phyloP scores from a whole-genome alignment of 2,797 vertebrate genomes.

The Chrysolophus pictus region DNA sequence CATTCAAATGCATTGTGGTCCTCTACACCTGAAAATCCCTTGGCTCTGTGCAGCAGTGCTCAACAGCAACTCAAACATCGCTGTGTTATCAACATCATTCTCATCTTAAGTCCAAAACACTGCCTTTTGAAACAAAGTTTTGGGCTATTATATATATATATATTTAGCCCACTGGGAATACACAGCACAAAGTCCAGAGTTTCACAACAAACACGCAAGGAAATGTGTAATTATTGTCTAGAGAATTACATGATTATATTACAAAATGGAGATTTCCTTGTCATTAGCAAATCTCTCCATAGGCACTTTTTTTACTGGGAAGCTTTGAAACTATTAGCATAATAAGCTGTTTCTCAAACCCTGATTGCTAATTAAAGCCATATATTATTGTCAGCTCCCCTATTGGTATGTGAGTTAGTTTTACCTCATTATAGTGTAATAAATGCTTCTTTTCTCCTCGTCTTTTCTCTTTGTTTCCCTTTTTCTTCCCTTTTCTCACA shows the following conservation, averaged over 20 bases:
- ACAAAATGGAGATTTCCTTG: slow-evolving; percentile 58
- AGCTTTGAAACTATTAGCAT: slow-evolving; percentile 52
- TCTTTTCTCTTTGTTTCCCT: not conserved
- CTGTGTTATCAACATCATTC: no score
- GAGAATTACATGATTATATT: slow-evolving; percentile 45
- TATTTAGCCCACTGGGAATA: not conserved
- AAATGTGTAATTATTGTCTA: slow-evolving; percentile 62
- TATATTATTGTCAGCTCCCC: slow-evolving; percentile 68
- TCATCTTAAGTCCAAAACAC: no score
- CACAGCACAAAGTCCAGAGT: not conserved
- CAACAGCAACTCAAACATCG: no score
- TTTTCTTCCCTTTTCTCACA: not conserved
- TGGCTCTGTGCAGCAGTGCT: no score
- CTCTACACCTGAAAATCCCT: not conserved
- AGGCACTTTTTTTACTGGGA: slow-evolving; percentile 47
- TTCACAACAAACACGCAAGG: slow-evolving; percentile 27
- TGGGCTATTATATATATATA: not conserved
- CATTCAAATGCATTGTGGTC: not conserved
- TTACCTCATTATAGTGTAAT: slow-evolving; percentile 68
- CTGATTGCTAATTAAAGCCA: slow-evolving; percentile 65
- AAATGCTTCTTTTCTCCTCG: slow-evolving; percentile 3
- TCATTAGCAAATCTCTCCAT: slow-evolving; percentile 62
- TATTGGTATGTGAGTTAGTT: slow-evolving; percentile 46
- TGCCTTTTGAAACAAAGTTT: not conserved
- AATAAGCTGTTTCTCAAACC: slow-evolving; percentile 50